Percentiles rank a stretch among this genome's conserved stretches.
Evolutionary conservation across 2,113 vertebrate genomes (phyloP).

Genomic region (Meleagris gallopavo): DNA sequence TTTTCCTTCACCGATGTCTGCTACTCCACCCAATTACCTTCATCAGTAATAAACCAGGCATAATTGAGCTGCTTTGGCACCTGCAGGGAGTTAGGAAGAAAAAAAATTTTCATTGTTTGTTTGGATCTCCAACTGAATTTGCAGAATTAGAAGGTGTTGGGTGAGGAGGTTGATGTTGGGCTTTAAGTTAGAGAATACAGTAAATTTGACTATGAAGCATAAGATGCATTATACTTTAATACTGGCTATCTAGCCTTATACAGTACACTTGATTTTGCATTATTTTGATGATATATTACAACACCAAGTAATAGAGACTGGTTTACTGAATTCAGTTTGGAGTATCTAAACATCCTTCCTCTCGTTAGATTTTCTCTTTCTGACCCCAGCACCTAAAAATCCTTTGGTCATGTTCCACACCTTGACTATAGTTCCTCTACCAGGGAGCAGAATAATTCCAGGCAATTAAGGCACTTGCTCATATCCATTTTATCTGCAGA

Average conservation of each 20-base stretch:
- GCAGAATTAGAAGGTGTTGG: background rate
- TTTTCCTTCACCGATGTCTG: background rate
- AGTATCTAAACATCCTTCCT: background rate
- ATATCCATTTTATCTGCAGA: background rate
- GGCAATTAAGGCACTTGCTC: background rate
- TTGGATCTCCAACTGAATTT: background rate
- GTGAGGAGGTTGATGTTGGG: background rate
- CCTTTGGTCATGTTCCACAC: background rate
- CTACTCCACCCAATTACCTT: background rate
- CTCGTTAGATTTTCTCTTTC: background rate
- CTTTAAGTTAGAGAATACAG: background rate
- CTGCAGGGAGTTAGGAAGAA: background rate
- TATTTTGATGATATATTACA: background rate
- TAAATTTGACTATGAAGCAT: background rate
- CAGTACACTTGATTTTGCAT: background rate
- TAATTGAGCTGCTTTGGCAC: background rate
- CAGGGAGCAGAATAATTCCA: constrained; percentile 7
- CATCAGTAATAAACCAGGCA: background rate
- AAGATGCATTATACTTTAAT: background rate
- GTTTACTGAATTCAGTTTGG: background rate
- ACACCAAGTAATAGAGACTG: background rate
- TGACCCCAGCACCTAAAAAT: background rate
- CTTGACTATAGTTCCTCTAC: constrained; percentile 21
- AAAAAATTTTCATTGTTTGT: background rate
- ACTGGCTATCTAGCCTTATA: background rate